Percentiles rank a stretch among this genome's conserved stretches.
phyloP scores from a whole-genome alignment of 2,888 invertebrate genomes.

The Leptinotarsa rubiginosa region DNA sequence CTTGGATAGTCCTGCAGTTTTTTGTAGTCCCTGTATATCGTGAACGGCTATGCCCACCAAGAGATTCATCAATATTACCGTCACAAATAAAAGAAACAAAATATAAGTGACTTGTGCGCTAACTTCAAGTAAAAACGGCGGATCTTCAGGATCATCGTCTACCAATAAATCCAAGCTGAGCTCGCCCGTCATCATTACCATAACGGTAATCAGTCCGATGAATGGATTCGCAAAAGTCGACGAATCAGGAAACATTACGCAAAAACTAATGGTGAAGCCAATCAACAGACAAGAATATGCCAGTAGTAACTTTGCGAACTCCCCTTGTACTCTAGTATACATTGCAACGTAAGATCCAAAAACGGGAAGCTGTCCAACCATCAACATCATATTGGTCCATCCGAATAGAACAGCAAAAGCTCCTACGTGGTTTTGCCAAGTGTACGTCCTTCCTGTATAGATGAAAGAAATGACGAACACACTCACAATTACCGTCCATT shows the following conservation, averaged over 20 bases:
- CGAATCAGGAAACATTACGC: conserved; percentile 87
- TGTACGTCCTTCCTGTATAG: conserved; percentile 80
- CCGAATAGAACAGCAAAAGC: conserved; percentile 87
- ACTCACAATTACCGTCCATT: conserved; percentile 88
- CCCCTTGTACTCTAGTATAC: conserved; percentile 89
- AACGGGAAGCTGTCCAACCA: conserved; percentile 89
- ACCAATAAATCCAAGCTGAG: conserved; percentile 81
- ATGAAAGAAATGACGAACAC: conserved; percentile 87
- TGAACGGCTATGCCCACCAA: conserved; percentile 89
- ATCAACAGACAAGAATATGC: conserved; percentile 87
- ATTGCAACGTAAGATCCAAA: conserved; percentile 92
- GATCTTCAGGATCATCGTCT: conserved; percentile 81
- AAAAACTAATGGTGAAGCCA: conserved; percentile 89
- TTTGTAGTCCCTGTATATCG: conserved; percentile 86
- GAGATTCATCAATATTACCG: conserved; percentile 87
- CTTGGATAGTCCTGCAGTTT: conserved; percentile 86
- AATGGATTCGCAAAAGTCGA: conserved; percentile 86
- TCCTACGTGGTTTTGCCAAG: conserved; percentile 89
- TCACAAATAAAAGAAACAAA: conserved; percentile 83
- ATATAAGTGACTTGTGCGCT: conserved; percentile 87
- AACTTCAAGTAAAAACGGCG: conserved; percentile 80
- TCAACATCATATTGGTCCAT: conserved; percentile 91
- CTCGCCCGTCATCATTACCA: conserved; percentile 92
- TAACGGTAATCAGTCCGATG: conserved; percentile 84
- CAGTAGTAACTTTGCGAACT: conserved; percentile 86